Base-by-base conservation (phyloP, 2,888 invertebrate species). In the Nomada goodeniana region DNA sequence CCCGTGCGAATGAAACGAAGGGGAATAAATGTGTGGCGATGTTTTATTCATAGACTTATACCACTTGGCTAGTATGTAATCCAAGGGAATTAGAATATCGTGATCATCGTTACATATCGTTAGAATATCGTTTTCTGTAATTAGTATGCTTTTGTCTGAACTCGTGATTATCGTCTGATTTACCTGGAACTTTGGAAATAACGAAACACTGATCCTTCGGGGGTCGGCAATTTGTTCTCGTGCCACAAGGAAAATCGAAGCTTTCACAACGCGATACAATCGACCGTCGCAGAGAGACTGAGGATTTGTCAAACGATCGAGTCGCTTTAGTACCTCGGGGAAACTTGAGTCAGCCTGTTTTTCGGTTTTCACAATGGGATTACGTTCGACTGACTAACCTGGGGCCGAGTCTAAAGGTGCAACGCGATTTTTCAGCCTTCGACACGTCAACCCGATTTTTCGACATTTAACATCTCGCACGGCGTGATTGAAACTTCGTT, bases 291-390 rank as follows among this genome's bases (percentile, higher is more conserved):
- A 53, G 20, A 42, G 15, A 42, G 20, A 80, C 80, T 80, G 36
- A 60, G 3, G 36, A 47, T 71, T 71, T 44, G 18, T 36, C 50
- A 23, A 20, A 5, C 44, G 65, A 42, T 1, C 70, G 44, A 26
- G 29, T 7, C n/a, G 13, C 47, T 70, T 42, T 42, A 70, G 29
- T 71, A 53, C 67, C 61, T 10, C 23, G 9, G 52, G 52, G n/a
- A 29, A 44, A 53, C 42, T 67, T 67, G 80, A 80, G 61, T 77
- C 80, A 80, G 50, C 42, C 52, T 36, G 61, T 71, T 77, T 75
- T 80, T 80, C 65, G 80, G 71, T 26, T 50, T 55, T 67, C 61
- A 50, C 65, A 50, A 44, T 23, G 50, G 15, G 50, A 67, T 77
- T 71, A 77, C 65, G 65, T 52, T 36, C 15, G 36, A 44, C 13